These are phyloP conservation scores for Odocoileus virginianus DNA, from an alignment of 2,113 vertebrate species.

Conservation along the genomic window DNA sequence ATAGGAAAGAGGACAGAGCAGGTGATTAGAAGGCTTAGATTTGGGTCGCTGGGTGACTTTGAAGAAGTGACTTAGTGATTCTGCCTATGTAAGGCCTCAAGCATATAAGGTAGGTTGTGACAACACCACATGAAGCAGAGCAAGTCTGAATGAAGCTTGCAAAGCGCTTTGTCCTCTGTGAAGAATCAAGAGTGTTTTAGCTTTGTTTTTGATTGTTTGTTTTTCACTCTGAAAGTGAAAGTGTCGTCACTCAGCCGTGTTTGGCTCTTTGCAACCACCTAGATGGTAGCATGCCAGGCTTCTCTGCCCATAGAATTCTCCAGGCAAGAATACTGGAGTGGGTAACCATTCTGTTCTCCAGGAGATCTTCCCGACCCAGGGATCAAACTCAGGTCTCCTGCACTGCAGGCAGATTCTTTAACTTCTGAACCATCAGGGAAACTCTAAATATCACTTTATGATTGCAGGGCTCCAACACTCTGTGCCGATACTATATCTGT, in stretches of 20 bases:
- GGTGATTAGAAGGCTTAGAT: background rate
- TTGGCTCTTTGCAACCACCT: background rate
- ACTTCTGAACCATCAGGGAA: background rate
- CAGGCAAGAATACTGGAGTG: background rate
- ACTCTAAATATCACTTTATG: background rate
- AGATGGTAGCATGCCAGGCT: background rate
- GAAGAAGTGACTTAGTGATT: background rate
- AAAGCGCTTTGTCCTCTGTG: background rate
- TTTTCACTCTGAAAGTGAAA: background rate
- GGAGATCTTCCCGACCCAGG: background rate
- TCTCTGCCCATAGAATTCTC: background rate
- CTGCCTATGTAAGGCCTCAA: background rate
- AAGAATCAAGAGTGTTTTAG: background rate
- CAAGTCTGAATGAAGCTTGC: background rate
- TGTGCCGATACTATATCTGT: fast-evolving
- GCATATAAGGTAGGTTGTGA: fast-evolving
- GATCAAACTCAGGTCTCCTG: background rate
- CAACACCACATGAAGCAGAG: fast-evolving
- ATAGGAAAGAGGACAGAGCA: background rate
- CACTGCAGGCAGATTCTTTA: background rate
- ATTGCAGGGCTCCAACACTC: too few relatives aligned
- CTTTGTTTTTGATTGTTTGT: background rate
- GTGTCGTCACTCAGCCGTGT: background rate
- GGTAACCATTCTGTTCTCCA: background rate
- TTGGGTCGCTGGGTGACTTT: too few relatives aligned